Evolutionary conservation across 2,113 vertebrate genomes (phyloP).

Genomic region (Panurus biarmicus): DNA sequence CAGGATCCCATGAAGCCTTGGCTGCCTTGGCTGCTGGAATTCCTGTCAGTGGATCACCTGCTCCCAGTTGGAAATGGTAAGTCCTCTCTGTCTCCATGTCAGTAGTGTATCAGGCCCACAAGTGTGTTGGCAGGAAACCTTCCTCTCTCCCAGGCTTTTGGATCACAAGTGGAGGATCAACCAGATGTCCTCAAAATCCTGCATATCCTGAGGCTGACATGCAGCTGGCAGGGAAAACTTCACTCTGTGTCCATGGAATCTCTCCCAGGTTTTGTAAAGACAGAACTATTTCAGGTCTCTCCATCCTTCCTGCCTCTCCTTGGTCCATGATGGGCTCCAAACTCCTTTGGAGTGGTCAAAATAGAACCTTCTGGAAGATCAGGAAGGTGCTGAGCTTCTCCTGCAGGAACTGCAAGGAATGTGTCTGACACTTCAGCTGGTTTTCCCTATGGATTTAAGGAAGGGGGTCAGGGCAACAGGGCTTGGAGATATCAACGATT

Average conservation of each 20-base stretch:
- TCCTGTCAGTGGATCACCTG: not conserved
- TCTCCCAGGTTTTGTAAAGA: not conserved
- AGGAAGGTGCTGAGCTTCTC: not conserved
- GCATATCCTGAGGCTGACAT: not conserved
- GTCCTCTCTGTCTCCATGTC: not conserved
- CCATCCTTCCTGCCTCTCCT: not conserved
- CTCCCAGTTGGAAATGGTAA: not conserved
- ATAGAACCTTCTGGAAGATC: not conserved
- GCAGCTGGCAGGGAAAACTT: not conserved
- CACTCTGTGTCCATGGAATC: fast-evolving
- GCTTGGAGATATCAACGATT: no score
- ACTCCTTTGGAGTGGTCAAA: no score
- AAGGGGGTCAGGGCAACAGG: no score
- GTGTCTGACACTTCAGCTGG: not conserved
- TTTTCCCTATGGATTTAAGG: not conserved
- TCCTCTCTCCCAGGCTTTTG: not conserved
- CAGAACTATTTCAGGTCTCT: fast-evolving
- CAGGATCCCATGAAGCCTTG: not conserved
- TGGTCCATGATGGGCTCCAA: fast-evolving
- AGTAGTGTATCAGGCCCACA: not conserved
- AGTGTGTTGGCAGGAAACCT: not conserved
- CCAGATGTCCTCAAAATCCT: not conserved
- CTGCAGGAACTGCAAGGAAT: not conserved
- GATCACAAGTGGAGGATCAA: not conserved
- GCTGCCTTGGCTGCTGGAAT: not conserved